phyloP scores from a whole-genome alignment of 2,888 invertebrate species.

The Phrixothrix hirtus region DNA sequence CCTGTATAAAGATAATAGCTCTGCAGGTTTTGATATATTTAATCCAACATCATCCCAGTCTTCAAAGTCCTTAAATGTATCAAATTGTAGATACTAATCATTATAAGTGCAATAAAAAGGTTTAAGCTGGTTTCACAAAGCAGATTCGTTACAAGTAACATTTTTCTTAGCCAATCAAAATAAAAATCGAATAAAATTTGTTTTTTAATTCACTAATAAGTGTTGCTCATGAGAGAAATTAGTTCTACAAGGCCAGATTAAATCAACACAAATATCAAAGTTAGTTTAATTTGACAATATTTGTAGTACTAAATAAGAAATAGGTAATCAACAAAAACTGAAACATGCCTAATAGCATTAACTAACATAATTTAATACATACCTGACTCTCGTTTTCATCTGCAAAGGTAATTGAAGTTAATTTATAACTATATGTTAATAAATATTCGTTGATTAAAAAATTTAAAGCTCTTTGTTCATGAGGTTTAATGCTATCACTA shows the following conservation, averaged over 20 bases:
- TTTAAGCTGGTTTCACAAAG: no score
- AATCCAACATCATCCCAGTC: slow-evolving; percentile 92
- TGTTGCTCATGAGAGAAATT: no score
- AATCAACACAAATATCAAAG: no score
- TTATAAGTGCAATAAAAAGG: no score
- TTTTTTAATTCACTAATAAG: no score
- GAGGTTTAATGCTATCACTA: slow-evolving; percentile 68
- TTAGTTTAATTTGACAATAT: no score
- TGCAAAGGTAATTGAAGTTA: slow-evolving; percentile 87
- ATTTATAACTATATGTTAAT: slow-evolving; percentile 75
- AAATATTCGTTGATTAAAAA: slow-evolving; percentile 87
- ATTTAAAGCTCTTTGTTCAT: slow-evolving; percentile 82
- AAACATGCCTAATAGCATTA: not conserved
- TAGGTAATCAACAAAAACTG: not conserved
- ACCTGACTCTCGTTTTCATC: slow-evolving; percentile 90
- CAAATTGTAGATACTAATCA: no score
- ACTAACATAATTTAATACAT: slow-evolving; percentile 19
- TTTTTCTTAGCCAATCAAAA: no score
- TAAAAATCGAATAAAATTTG: no score
- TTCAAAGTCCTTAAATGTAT: slow-evolving; percentile 71
- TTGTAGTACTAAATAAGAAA: no score
- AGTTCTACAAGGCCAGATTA: no score
- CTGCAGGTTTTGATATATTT: slow-evolving; percentile 80
- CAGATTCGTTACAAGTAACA: no score
- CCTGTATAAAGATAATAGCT: slow-evolving; percentile 70